These are phyloP conservation scores for Labeo calbasu DNA, from an alignment of 2,797 vertebrate species.

Conservation along the genomic window DNA sequence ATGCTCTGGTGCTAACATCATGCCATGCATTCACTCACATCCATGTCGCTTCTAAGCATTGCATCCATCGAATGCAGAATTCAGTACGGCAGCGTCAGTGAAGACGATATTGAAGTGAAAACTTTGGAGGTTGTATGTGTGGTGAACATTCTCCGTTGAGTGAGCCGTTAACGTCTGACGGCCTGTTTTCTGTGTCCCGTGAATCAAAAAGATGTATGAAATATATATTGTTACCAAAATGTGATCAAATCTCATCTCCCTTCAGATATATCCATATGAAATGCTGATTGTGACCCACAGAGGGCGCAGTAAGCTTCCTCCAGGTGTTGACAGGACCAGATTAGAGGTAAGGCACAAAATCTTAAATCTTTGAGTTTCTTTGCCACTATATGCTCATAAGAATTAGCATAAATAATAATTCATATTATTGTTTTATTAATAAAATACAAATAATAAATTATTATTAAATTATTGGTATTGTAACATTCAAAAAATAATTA, in stretches of 20 bases:
- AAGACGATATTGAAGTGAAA: constrained; percentile 2
- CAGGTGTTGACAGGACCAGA: constrained; percentile 89
- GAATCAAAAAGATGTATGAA: not conserved
- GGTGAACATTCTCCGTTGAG: not conserved
- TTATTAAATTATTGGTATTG: not conserved
- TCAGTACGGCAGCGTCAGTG: not conserved
- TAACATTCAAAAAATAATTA: not conserved
- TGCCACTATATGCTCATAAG: not conserved
- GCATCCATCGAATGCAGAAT: constrained; percentile 15
- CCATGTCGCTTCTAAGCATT: constrained; percentile 33
- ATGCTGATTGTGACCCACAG: constrained; percentile 89
- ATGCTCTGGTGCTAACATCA: constrained; percentile 17
- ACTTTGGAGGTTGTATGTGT: constrained; percentile 41
- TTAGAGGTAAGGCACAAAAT: constrained; percentile 82
- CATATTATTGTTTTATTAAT: not conserved
- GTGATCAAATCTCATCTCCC: not conserved
- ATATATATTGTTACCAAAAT: not conserved
- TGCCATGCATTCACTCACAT: constrained; percentile 26
- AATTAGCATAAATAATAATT: not conserved
- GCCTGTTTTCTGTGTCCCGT: not conserved
- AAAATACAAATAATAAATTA: not conserved
- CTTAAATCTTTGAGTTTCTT: too few relatives aligned
- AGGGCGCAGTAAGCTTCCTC: constrained; percentile 88
- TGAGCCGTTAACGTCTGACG: not conserved
- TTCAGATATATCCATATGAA: constrained; percentile 89